Evolutionary conservation across 2,888 invertebrate genomes (phyloP).

Genomic region (Amphipoea oculea): DNA sequence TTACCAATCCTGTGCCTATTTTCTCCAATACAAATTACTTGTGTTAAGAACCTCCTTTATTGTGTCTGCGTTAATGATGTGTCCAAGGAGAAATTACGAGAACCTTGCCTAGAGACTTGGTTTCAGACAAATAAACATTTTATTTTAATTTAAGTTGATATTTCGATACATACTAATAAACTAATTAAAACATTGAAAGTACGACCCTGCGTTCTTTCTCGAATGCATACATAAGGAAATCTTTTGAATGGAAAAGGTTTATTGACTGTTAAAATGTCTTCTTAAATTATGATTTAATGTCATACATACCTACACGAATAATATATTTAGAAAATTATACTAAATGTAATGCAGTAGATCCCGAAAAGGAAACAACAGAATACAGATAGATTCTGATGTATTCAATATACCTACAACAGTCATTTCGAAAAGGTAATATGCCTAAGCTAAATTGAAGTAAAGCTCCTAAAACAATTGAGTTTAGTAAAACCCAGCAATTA

Average conservation of each 20-base stretch:
- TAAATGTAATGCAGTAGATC: background rate
- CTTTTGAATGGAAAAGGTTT: background rate
- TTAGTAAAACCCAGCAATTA: constrained; percentile 63
- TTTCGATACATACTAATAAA: background rate
- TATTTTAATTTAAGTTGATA: background rate
- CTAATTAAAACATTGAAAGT: background rate
- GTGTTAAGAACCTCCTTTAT: constrained; percentile 36
- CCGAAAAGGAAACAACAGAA: background rate
- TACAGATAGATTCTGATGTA: background rate
- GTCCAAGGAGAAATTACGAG: constrained; percentile 13
- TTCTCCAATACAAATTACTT: constrained; percentile 24
- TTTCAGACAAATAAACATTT: background rate
- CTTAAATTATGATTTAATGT: background rate
- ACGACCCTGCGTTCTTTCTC: background rate
- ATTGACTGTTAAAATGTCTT: background rate
- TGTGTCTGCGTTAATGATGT: constrained; percentile 35
- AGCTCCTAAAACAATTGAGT: constrained; percentile 49
- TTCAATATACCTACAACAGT: background rate
- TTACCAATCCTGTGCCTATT: background rate
- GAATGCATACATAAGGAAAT: background rate
- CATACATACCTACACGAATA: background rate
- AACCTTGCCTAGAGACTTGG: background rate
- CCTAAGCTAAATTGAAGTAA: constrained; percentile 3
- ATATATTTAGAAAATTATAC: background rate
- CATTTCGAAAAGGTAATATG: background rate